Evolutionary conservation across 2,113 vertebrate species (phyloP).

Genomic region (Gavia stellata): DNA sequence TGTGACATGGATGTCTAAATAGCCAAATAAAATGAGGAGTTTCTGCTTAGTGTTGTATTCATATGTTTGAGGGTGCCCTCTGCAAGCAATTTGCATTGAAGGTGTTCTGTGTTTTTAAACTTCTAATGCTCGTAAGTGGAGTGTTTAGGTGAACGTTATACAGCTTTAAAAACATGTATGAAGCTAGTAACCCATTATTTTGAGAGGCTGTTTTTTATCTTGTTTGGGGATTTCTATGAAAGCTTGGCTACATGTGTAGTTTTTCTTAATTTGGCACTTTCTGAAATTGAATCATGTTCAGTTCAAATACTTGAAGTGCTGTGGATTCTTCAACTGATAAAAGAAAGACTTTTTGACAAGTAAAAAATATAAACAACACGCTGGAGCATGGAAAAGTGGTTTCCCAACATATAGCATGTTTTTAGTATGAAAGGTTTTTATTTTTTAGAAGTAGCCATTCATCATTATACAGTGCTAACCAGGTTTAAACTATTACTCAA

Average conservation of each 20-base stretch:
- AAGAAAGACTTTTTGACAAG: conserved; percentile 42
- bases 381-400: conserved; percentile 68
- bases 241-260: conserved; percentile 47
- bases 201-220: background rate
- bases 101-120: conserved; percentile 64
- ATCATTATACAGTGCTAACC: conserved; percentile 45
- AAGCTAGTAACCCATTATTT: conserved; percentile 52
- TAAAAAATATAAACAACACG: conserved; percentile 39
- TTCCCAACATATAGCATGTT: conserved; percentile 69
- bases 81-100: conserved; percentile 59
- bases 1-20: conserved; percentile 62
- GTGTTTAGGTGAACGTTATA: conserved; percentile 65
- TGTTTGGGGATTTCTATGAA: conserved; percentile 34
- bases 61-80: conserved; percentile 56
- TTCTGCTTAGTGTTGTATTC: conserved; percentile 59
- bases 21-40: conserved; percentile 64
- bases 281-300: conserved; percentile 39
- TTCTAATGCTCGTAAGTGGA: conserved; percentile 64
- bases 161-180: conserved; percentile 59
- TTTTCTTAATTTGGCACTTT: conserved; percentile 53
- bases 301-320: conserved; percentile 48
- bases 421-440: conserved; percentile 56
- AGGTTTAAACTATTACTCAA: conserved; percentile 33
- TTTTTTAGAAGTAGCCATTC: conserved; percentile 68
- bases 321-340: conserved; percentile 39